Evolutionary conservation across 1,140 invertebrate genomes (phyloP), one percentile per base, ranked within the genome.

Genomic region (Agrilus planipennis): DNA sequence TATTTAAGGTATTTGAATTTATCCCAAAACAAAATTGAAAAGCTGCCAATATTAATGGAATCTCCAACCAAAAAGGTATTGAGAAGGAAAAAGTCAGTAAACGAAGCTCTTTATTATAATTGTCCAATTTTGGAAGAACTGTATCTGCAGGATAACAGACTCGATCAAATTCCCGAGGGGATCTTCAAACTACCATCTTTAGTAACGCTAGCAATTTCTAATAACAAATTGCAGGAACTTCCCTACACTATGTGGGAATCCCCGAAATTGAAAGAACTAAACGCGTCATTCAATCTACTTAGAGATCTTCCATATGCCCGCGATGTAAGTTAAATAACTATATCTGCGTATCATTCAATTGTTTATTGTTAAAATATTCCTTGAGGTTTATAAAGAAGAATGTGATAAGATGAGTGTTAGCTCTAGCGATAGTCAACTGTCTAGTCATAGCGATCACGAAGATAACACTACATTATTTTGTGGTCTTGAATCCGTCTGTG

Each of bases 181-280:
- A 61, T 93, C 2, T 90, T 96, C 63, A 71, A 74, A 16, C 68
- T 97, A 27, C 87, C 89, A 0, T 64, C 75, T 0, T 64, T 99
- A 1, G 71, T 77, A 15, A 81, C 82, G 3, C 67, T 98, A 46
- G 91, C 97, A 61, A 75, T 93, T 0, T 90, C 90, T 0, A 89
- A 94, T 56, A 99, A 99, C 61, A 89, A 90, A 59, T 63, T 99
- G n/a, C 81, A 84, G 29, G 67, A 72, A 36, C 58, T 97, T 22
- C 91, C 93, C 0, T 75, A 80, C 32, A 79, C 81, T 42, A 69
- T 98, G 61, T 99, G 95, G 95, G 65, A 73, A n/a, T 76, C 89
- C 1, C 86, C 88, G 0, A 83, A 83, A 45, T 64, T 97, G 17
- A 76, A 86, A 41, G 92, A 96, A 61, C 60, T 98, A 9, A 96